phyloP scores from a whole-genome alignment of 2,797 vertebrate genomes.

The Distichodus sexfasciatus region DNA sequence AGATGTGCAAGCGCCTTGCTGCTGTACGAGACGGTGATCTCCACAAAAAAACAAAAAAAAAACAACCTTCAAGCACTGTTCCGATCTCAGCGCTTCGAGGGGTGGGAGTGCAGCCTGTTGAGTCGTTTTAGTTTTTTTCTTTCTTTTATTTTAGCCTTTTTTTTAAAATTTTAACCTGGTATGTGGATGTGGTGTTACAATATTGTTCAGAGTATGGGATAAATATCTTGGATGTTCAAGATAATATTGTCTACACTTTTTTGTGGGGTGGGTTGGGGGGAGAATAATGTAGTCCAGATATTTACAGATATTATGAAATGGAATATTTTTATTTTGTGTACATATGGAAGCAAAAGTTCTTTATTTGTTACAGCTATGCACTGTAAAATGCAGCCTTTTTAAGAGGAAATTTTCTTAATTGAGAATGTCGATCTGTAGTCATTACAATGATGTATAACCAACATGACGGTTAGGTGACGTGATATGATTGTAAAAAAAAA shows the following conservation, averaged over 20 bases:
- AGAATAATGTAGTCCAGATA: slow-evolving; percentile 85
- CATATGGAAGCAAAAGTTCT: slow-evolving; percentile 88
- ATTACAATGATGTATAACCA: slow-evolving; percentile 86
- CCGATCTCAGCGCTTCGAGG: slow-evolving; percentile 82
- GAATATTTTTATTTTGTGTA: slow-evolving; percentile 99
- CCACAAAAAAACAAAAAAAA: too few relatives aligned
- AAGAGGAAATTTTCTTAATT: slow-evolving; percentile 94
- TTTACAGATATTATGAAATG: slow-evolving; percentile 92
- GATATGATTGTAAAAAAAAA: slow-evolving; percentile 90
- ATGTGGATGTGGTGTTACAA: slow-evolving; percentile 87
- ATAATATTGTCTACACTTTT: slow-evolving; percentile 87
- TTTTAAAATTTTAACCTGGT: slow-evolving; percentile 79
- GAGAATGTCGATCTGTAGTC: slow-evolving; percentile 96
- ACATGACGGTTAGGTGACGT: slow-evolving; percentile 90
- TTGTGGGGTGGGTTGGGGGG: slow-evolving; percentile 29
- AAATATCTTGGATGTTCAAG: slow-evolving; percentile 81
- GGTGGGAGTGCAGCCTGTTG: slow-evolving; percentile 85
- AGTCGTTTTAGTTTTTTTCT: slow-evolving; percentile 74
- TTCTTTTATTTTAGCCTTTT: slow-evolving; percentile 54
- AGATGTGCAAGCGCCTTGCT: slow-evolving; percentile 64
- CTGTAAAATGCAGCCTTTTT: slow-evolving; percentile 99
- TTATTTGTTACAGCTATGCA: slow-evolving; percentile 99
- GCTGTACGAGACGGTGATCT: slow-evolving; percentile 66
- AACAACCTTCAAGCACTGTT: slow-evolving; percentile 80
- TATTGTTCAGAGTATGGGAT: slow-evolving; percentile 75